Evolutionary conservation across 2,888 invertebrate species (phyloP).

Genomic region (Mayetiola destructor): DNA sequence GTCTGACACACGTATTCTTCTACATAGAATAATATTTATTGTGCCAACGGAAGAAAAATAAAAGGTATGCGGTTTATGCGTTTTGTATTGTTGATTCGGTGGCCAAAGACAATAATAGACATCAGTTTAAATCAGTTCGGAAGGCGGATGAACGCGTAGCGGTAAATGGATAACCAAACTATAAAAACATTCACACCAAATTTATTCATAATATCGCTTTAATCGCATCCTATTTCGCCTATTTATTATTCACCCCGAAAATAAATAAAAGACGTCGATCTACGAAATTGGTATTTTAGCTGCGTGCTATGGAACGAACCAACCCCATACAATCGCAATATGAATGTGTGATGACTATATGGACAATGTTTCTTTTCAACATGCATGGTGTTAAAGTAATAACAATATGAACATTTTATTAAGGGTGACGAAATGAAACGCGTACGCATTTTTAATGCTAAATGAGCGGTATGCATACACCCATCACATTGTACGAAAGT

Average conservation of each 20-base stretch:
- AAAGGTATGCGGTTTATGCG: too few species aligned
- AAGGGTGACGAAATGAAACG: slow-evolving; percentile 1
- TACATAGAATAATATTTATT: too few species aligned
- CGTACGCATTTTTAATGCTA: too few species aligned
- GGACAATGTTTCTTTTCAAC: not conserved
- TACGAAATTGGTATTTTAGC: too few species aligned
- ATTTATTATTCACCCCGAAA: slow-evolving; percentile 13
- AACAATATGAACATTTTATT: slow-evolving; percentile 8
- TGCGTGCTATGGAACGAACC: not conserved
- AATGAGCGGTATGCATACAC: too few species aligned
- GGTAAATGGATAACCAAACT: not conserved
- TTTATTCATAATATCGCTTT: slow-evolving; percentile 13
- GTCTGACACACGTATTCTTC: too few species aligned
- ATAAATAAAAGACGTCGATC: not conserved
- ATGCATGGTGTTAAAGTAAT: slow-evolving; percentile 9
- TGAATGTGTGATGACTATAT: not conserved
- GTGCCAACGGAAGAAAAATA: too few species aligned
- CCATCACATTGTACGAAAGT: too few species aligned
- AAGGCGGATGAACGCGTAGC: not conserved
- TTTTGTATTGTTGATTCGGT: too few species aligned
- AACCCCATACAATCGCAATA: not conserved
- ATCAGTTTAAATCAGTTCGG: too few species aligned
- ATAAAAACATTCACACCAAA: slow-evolving; percentile 12
- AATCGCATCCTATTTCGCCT: slow-evolving; percentile 13
- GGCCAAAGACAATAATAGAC: not conserved